These are phyloP conservation scores for Eutolmus rufibarbis DNA, from an alignment of 2,888 invertebrate genomes.

Conservation along the genomic window DNA sequence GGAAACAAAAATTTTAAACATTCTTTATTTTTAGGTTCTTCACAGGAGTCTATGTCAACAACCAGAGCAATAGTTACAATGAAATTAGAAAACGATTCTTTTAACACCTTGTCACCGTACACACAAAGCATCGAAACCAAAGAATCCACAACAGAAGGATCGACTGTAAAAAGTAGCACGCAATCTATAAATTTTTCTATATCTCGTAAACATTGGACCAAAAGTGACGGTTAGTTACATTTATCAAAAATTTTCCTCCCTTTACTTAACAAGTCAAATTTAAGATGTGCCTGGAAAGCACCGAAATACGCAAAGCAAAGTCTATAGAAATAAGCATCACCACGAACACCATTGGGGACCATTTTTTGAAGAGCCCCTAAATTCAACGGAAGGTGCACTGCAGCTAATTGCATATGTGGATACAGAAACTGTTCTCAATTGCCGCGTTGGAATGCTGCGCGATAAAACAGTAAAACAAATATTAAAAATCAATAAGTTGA, in stretches of 20 bases:
- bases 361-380: constrained; percentile 70
- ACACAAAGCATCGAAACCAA: background rate
- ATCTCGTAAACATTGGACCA: constrained; percentile 22
- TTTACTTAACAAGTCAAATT: background rate
- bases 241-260: background rate
- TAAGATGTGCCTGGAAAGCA: constrained; percentile 16
- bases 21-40: background rate
- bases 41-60: background rate
- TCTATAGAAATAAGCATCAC: constrained; percentile 66
- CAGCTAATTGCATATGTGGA: constrained; percentile 71
- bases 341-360: constrained; percentile 78
- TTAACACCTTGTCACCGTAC: background rate
- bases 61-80: background rate
- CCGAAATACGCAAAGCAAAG: constrained; percentile 33
- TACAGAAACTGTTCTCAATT: constrained; percentile 71
- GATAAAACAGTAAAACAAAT: constrained; percentile 69
- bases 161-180: constrained; percentile 13
- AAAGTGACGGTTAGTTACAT: background rate
- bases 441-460: constrained; percentile 74
- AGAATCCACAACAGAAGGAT: background rate
- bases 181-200: constrained; percentile 16
- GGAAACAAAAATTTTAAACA: background rate
- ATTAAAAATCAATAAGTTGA: background rate
- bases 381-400: constrained; percentile 65
- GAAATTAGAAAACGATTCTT: background rate